phyloP scores from a whole-genome alignment of 2,888 invertebrate species.

The Aphelenchoides bicaudatus region DNA sequence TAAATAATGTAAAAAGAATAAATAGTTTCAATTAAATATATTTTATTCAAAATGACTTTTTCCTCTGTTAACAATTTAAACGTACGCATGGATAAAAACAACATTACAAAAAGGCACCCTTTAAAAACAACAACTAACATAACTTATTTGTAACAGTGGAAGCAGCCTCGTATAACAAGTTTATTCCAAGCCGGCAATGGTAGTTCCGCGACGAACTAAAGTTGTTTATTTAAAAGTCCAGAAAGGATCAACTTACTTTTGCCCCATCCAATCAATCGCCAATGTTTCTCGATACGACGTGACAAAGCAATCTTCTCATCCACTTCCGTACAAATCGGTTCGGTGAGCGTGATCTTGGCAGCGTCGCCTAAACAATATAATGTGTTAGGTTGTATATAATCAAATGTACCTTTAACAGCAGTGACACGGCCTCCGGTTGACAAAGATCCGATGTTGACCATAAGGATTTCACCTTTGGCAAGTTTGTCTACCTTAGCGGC shows the following conservation, averaged over 20 bases:
- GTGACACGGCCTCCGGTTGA: conserved; percentile 78
- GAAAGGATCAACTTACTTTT: too few relatives aligned
- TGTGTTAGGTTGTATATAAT: neutral
- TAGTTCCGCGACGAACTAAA: conserved; percentile 92
- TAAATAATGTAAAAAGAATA: too few relatives aligned
- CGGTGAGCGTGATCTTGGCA: conserved; percentile 81
- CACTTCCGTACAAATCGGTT: conserved; percentile 93
- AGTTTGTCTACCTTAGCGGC: conserved; percentile 94
- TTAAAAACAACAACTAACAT: too few relatives aligned
- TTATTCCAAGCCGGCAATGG: too few relatives aligned
- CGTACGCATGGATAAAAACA: too few relatives aligned
- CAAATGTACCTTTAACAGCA: conserved; percentile 63
- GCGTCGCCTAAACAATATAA: conserved; percentile 61
- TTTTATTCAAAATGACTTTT: too few relatives aligned
- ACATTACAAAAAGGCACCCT: too few relatives aligned
- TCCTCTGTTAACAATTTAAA: too few relatives aligned
- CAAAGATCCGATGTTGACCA: conserved; percentile 97
- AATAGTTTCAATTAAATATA: too few relatives aligned
- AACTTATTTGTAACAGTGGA: too few relatives aligned
- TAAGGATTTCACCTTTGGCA: conserved; percentile 80
- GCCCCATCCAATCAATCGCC: conserved; percentile 99
- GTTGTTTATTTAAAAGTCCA: too few relatives aligned
- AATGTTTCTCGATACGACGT: conserved; percentile 96
- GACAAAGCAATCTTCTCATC: conserved; percentile 99
- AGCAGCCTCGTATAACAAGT: too few relatives aligned